Evolutionary conservation across 1,140 invertebrate species (phyloP), one percentile per base, ranked within the genome.

Genomic region (Diorhabda carinulata): DNA sequence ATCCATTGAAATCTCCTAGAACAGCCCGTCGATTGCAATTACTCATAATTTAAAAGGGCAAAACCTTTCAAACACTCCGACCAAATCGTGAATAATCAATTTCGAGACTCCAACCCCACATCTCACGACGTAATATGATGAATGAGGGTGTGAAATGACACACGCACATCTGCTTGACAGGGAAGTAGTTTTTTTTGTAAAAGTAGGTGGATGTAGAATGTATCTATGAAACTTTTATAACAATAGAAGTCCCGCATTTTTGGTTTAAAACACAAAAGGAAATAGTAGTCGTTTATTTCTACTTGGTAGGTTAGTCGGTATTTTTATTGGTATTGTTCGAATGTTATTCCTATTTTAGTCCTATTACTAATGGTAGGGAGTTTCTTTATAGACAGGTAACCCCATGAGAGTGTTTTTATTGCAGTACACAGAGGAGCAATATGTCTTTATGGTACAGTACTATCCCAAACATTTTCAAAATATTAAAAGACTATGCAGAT

Each of bases 241-340:
- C 47, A 52, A 52, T 52, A n/a, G 47, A 8, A 52, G 47, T 52
- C 47, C n/a, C 47, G 47, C 47, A 52, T 52, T 52, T 52, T 52
- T 52, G 47, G 47, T 52, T 52, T 52, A 52, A 52, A 52, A 52
- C 47, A 52, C 47, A 52, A 52, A 52, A 52, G 47, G 47, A 52
- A 52, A 52, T 6, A 52, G 47, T 6, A 52, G 47, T n/a, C 47
- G 47, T 52, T 52, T 52, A 52, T 6, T 52, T 52, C 47, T 52
- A 52, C 47, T 52, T 52, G 47, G 47, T 52, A 52, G 47, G 47
- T 52, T 52, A 8, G 47, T 52, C 47, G 47, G 47, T 52, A 52
- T 52, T 3, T 52, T 52, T 52, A 52, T 52, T 6, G 2, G 47
- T 4, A 52, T 52, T 52, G 47, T 52, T 52, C 6, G n/a, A 52